A percentile compares a stretch with the other conserved stretches of the same genome.
phyloP scores from a whole-genome alignment of 2,797 vertebrate species.

The Chiroxiphia lanceolata region DNA sequence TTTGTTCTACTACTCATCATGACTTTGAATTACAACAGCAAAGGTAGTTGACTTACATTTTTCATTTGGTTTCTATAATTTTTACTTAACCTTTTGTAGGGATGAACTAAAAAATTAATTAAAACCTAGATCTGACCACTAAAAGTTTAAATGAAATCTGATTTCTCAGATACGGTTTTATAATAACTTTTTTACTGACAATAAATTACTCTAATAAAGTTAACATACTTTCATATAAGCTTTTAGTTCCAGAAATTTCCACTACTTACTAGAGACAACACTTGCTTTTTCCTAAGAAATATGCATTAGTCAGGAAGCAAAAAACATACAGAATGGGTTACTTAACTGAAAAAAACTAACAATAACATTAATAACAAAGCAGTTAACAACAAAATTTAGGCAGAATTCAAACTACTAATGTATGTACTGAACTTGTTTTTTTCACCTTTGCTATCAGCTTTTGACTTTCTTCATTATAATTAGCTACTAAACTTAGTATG shows the following conservation, averaged over 20 bases:
- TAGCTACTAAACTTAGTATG: not conserved
- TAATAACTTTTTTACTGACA: not conserved
- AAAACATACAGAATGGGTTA: not conserved
- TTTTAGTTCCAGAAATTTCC: not conserved
- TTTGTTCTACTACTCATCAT: not conserved
- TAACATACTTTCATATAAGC: not conserved
- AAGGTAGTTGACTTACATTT: not conserved
- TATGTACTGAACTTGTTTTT: not conserved
- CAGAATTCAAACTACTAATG: not conserved
- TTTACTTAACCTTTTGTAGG: not conserved
- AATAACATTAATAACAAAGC: not conserved
- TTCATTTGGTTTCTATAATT: not conserved
- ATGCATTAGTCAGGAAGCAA: not conserved
- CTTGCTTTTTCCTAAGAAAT: not conserved
- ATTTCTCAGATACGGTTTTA: not conserved
- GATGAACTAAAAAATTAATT: not conserved
- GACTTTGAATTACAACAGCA: not conserved
- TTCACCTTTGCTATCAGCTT: not conserved
- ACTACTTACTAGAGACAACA: not conserved
- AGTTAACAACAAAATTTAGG: not conserved
- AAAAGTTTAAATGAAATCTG: not conserved
- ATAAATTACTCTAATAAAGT: not conserved
- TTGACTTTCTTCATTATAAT: slow-evolving; percentile 31
- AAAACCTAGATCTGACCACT: not conserved
- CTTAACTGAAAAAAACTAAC: not conserved